Conservation (phyloP, 2,113 vertebrate species). For the Callochromis pleurospilus region DNA sequence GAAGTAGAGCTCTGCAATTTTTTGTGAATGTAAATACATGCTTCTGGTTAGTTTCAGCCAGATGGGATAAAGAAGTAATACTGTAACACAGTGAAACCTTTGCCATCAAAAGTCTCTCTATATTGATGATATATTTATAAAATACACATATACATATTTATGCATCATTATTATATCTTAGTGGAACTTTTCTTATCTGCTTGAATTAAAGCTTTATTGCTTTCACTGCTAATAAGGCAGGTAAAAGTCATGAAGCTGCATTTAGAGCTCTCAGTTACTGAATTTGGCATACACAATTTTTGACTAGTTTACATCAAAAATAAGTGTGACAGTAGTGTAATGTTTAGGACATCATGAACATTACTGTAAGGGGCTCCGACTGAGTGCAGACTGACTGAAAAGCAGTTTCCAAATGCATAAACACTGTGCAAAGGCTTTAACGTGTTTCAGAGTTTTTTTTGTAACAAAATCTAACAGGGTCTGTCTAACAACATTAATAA, state of each 20-base stretch:
- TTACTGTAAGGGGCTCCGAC: neutral
- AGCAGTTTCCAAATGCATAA: neutral
- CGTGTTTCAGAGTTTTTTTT: neutral
- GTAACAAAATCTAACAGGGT: neutral
- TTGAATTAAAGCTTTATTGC: neutral
- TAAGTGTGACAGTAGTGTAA: neutral
- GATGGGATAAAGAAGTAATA: neutral
- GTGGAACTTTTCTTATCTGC: neutral
- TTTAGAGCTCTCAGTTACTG: neutral
- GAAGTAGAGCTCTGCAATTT: constrained; percentile 1
- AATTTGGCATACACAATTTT: neutral
- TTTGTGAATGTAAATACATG: neutral
- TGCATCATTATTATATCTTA: neutral
- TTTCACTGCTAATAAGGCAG: neutral
- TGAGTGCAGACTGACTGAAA: neutral
- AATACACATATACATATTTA: neutral
- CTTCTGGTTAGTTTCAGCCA: neutral
- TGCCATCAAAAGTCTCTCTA: neutral
- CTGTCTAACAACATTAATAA: neutral
- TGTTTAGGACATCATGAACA: neutral
- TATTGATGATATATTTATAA: neutral
- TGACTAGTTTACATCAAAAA: neutral
- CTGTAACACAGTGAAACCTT: neutral
- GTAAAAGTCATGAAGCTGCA: neutral
- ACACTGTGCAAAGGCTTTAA: neutral